phyloP scores from a whole-genome alignment of 2,797 vertebrate genomes.

The Gallinago solitaria region DNA sequence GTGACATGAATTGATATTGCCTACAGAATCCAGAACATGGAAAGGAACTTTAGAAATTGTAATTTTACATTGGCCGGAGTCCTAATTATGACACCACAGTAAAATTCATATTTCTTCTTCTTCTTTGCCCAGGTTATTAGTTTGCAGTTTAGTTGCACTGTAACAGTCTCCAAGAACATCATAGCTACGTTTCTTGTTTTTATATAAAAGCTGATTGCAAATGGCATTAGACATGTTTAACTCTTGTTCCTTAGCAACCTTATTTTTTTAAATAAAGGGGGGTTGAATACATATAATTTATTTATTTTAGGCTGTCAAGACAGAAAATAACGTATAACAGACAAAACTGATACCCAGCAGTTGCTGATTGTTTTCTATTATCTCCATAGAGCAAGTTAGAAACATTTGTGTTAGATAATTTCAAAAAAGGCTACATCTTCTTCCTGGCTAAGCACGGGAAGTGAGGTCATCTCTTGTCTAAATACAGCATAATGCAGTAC shows the following conservation, averaged over 20 bases:
- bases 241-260: slow-evolving; percentile 37
- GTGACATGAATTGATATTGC: neutral
- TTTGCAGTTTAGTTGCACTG: neutral
- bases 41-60: neutral
- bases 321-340: slow-evolving; percentile 24
- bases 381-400: slow-evolving; percentile 43
- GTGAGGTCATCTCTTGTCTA: neutral
- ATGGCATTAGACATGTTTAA: neutral
- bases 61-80: neutral
- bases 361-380: slow-evolving; percentile 18
- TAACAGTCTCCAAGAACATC: neutral
- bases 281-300: neutral
- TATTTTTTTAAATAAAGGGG: slow-evolving; percentile 31
- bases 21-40: neutral
- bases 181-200: neutral
- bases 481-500: neutral
- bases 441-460: neutral
- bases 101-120: neutral
- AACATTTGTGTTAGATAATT: neutral
- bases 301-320: slow-evolving; percentile 31
- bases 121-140: neutral
- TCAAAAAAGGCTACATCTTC: neutral
- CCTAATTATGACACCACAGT: neutral
- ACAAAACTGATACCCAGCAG: neutral
- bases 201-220: neutral